Evolutionary conservation across 2,113 vertebrate species (phyloP).

Genomic region (Phaetusa simplex): DNA sequence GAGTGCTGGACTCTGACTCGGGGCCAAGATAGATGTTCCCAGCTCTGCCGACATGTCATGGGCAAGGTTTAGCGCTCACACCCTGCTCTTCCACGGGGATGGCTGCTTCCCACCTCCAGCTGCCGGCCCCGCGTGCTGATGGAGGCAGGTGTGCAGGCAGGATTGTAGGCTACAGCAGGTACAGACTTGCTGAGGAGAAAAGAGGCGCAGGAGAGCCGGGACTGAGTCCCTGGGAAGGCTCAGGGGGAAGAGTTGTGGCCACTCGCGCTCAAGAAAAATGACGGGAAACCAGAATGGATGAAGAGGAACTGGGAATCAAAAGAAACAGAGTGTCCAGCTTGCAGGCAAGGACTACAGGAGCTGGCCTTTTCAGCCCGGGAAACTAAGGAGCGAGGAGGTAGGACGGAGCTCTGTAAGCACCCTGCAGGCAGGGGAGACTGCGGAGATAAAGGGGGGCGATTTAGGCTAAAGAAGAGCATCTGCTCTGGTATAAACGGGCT

Average conservation of each 20-base stretch:
- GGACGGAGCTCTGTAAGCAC: not conserved
- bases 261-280: fast-evolving
- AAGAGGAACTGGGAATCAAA: not conserved
- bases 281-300: not conserved
- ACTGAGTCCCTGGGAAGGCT: not conserved
- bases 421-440: not conserved
- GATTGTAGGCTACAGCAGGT: fast-evolving
- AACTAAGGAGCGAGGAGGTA: fast-evolving
- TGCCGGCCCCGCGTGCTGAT: fast-evolving
- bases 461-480: not conserved
- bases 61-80: not conserved
- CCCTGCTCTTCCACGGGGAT: not conserved
- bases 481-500: not conserved
- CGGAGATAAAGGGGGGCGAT: not conserved
- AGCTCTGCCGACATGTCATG: fast-evolving
- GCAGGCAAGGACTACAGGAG: not conserved
- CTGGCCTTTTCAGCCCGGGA: not conserved
- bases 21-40: not conserved
- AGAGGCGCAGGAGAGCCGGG: not conserved
- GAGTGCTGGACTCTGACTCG: not conserved
- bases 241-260: not conserved
- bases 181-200: not conserved
- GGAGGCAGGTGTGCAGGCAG: not conserved
- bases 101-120: not conserved
- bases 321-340: not conserved